phyloP scores from a whole-genome alignment of 1,140 invertebrate genomes.

The Drosophila tropicalis region DNA sequence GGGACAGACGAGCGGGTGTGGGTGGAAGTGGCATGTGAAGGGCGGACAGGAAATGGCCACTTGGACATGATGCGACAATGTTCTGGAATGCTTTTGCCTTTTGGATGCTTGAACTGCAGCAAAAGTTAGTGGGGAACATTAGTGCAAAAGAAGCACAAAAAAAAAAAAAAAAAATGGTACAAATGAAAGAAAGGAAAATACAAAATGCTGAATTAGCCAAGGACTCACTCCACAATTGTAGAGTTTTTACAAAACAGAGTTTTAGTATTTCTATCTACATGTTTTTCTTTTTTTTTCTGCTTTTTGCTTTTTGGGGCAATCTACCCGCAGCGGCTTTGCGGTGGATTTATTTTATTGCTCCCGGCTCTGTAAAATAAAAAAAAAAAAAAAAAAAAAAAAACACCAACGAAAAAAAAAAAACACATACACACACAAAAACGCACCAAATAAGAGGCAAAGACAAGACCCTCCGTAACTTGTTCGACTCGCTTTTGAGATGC shows the following conservation, averaged over 20 bases:
- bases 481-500: conserved; percentile 34
- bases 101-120: conserved; percentile 34
- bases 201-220: conserved; percentile 67
- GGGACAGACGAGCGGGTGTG: background rate
- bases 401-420: conserved; percentile 23
- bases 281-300: background rate
- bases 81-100: conserved; percentile 30
- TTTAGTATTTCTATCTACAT: background rate
- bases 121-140: conserved; percentile 24
- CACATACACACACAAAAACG: conserved; percentile 23
- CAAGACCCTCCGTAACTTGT: conserved; percentile 8
- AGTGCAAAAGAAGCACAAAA: conserved; percentile 41
- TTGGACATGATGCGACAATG: conserved; percentile 66
- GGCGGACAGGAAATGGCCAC: conserved; percentile 55
- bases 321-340: conserved; percentile 75
- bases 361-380: background rate
- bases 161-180: conserved; percentile 11
- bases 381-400: conserved; percentile 18
- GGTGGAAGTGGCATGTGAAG: conserved; percentile 15
- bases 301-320: conserved; percentile 60
- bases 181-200: conserved; percentile 26
- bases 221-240: conserved; percentile 34
- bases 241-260: conserved; percentile 11
- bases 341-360: conserved; percentile 79
- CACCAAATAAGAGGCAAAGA: conserved; percentile 28